phyloP scores from a whole-genome alignment of 2,113 vertebrate species.

The Pygoscelis antarcticus region DNA sequence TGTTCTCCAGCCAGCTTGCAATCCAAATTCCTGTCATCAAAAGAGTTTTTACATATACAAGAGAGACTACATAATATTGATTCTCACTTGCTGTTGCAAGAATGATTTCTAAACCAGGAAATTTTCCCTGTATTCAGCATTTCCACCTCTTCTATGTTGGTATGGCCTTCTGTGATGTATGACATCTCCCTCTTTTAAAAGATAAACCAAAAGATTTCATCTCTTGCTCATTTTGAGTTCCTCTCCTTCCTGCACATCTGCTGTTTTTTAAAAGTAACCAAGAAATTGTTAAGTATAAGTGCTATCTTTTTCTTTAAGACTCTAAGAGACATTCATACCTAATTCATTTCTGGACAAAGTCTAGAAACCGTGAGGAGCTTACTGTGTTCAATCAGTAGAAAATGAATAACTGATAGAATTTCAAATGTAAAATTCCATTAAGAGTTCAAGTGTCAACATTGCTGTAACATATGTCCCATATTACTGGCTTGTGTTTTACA shows the following conservation, averaged over 20 bases:
- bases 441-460: background rate
- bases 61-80: background rate
- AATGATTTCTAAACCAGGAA: constrained; percentile 22
- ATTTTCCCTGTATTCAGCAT: background rate
- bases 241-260: background rate
- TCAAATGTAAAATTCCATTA: constrained; percentile 49
- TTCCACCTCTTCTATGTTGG: background rate
- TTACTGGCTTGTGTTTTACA: constrained; percentile 18
- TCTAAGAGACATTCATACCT: background rate
- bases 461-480: background rate
- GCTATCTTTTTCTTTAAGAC: background rate
- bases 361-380: background rate
- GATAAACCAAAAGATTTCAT: background rate
- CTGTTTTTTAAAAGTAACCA: background rate
- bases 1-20: background rate
- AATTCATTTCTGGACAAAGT: background rate
- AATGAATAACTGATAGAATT: constrained; percentile 35
- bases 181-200: background rate
- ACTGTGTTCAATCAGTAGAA: constrained; percentile 24
- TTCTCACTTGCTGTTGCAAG: constrained; percentile 12
- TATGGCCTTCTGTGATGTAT: background rate
- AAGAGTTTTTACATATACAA: constrained; percentile 5
- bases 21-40: constrained; percentile 19
- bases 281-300: background rate
- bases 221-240: background rate